Evolutionary conservation across 2,113 vertebrate genomes (phyloP).

Genomic region (Scomber colias): DNA sequence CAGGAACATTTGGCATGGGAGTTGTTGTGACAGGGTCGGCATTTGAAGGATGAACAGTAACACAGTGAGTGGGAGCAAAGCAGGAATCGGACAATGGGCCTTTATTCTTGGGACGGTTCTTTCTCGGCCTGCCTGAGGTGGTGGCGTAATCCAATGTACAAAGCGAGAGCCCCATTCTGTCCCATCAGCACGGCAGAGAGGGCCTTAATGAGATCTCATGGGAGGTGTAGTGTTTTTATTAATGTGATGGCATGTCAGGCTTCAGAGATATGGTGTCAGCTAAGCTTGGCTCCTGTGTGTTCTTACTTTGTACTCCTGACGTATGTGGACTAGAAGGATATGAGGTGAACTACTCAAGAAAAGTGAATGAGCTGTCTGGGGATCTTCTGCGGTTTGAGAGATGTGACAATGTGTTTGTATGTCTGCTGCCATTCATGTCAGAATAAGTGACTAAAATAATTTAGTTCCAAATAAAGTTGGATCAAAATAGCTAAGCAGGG

Average conservation of each 20-base stretch:
- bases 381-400: neutral
- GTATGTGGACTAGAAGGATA: constrained; percentile 21
- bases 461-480: too few relatives aligned
- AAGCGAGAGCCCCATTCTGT: constrained; percentile 54
- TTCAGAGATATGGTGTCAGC: constrained; percentile 48
- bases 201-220: constrained; percentile 69
- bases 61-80: constrained; percentile 52
- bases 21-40: constrained; percentile 46
- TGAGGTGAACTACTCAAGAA: constrained; percentile 12
- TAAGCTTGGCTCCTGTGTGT: constrained; percentile 28
- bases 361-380: constrained; percentile 1
- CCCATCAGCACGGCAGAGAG: constrained; percentile 26
- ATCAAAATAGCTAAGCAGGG: too few relatives aligned
- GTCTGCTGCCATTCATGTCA: neutral
- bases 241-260: constrained; percentile 47
- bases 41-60: constrained; percentile 60
- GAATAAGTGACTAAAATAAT: too few relatives aligned
- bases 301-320: constrained; percentile 19
- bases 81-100: constrained; percentile 54
- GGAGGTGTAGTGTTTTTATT: constrained; percentile 64
- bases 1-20: constrained; percentile 49
- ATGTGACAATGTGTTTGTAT: constrained; percentile 16
- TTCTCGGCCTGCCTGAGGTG: constrained; percentile 18
- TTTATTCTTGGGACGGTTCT: constrained; percentile 54
- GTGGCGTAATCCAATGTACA: constrained; percentile 32